Evolutionary conservation across 1,140 invertebrate species (phyloP), one percentile per base, ranked within the genome.

Genomic region (Drosophila tropicalis): DNA sequence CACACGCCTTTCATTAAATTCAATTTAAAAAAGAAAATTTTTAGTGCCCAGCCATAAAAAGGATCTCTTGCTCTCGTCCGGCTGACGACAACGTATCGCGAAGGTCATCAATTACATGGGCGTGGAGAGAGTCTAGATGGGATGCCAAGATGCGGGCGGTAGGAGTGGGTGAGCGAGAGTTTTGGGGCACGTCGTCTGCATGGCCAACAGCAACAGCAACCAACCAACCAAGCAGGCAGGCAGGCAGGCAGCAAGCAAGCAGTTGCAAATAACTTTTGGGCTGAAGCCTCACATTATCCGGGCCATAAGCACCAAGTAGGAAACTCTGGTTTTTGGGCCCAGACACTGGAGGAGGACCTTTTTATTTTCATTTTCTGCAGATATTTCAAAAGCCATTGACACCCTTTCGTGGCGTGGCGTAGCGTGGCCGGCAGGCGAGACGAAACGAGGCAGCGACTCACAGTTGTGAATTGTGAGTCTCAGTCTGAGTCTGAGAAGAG

Each of bases 361-460:
- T 80, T 68, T 70, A n/a, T 34, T 61, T 71, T 72, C 51, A 62
- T 61, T 51, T 65, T 85, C 81, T 90, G 85, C 85, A 90, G 85
- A 90, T 86, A 90, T 90, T 90, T 90, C 81, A 90, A 90, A 90
- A 90, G 86, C 86, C 81, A 90, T 90, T 90, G 86, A 90, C 86
- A 90, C 86, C 86, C 86, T 90, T 90, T 86, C 67, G 36, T 39
- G 17, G 67, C 72, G 22, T 64, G 73, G 55, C 66, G 63, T 12
- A 76, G 72, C 64, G 82, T 39, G 71, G 41, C 34, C 13, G 34
- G 34, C 34, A 51, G 15, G 39, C 65, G 17, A 51, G 75, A 72
- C 64, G 82, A 51, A 68, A 34, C 40, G 58, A 41, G 32, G 67
- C 66, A 32, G 60, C 66, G 63, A 51, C 44, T 51, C 44, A 51